phyloP scores from a whole-genome alignment of 2,113 vertebrate species.

The Herpailurus yagouaroundi region DNA sequence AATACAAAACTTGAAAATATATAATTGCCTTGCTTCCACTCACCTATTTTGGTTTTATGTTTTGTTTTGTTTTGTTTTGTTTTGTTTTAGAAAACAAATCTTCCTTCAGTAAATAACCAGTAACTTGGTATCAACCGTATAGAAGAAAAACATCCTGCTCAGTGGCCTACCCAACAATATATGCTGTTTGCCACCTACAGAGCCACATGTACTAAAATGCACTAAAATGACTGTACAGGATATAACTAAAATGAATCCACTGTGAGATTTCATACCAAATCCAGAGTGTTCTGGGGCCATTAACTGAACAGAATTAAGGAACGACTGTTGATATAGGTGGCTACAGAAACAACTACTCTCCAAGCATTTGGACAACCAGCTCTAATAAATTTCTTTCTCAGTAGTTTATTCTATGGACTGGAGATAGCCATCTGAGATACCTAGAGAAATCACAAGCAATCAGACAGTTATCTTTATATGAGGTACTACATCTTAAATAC shows the following conservation, averaged over 20 bases:
- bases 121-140: not conserved
- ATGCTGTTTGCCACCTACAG: not conserved
- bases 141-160: not conserved
- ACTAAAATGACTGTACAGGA: not conserved
- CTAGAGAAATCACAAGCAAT: not conserved
- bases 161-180: not conserved
- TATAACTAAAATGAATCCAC: not conserved
- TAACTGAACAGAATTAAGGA: not conserved
- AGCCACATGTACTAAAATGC: not conserved
- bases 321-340: not conserved
- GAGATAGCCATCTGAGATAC: not conserved
- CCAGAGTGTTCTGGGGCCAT: not conserved
- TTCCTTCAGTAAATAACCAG: not conserved
- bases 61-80: not conserved
- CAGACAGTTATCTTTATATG: not conserved
- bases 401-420: not conserved
- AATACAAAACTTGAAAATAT: not conserved
- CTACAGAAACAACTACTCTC: not conserved
- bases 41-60: not conserved
- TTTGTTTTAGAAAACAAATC: not conserved
- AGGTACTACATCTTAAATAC: not conserved
- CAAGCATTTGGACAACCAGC: not conserved
- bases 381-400: not conserved
- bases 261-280: not conserved
- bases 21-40: not conserved